Conservation (phyloP, 2,888 invertebrate species). For the Eupeodes latifasciatus region DNA sequence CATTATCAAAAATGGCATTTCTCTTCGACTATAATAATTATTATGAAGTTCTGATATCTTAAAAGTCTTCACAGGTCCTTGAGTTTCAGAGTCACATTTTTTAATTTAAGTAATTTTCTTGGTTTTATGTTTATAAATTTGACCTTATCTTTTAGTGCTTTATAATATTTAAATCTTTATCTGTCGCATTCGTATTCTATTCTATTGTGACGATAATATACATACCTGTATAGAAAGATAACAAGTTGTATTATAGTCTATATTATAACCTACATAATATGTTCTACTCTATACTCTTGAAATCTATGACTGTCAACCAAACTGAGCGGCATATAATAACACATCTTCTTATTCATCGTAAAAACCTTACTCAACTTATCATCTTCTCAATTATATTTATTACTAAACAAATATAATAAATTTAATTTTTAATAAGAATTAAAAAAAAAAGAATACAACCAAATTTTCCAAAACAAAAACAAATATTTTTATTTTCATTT, state of each 20-base stretch:
- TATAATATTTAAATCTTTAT: slow-evolving; percentile 40
- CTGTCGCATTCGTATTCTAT: slow-evolving; percentile 44
- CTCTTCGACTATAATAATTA: slow-evolving; percentile 8
- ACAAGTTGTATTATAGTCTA: slow-evolving; percentile 13
- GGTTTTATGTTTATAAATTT: background rate
- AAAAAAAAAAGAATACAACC: background rate
- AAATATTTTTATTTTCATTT: slow-evolving; percentile 12
- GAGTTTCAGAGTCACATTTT: background rate
- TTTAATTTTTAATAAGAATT: slow-evolving; percentile 23
- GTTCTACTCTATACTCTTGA: background rate
- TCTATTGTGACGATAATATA: slow-evolving; percentile 3
- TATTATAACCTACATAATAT: background rate
- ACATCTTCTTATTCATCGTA: slow-evolving; percentile 37
- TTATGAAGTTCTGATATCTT: slow-evolving; percentile 1
- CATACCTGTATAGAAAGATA: slow-evolving; percentile 44
- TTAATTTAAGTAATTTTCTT: background rate
- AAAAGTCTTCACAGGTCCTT: background rate
- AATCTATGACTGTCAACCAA: slow-evolving; percentile 5
- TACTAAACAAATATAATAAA: slow-evolving; percentile 53
- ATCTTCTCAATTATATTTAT: slow-evolving; percentile 62
- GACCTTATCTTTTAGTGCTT: slow-evolving; percentile 19
- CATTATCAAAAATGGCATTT: slow-evolving; percentile 51
- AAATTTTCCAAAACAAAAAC: slow-evolving; percentile 40
- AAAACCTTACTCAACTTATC: slow-evolving; percentile 58
- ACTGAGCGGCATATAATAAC: slow-evolving; percentile 23